Evolutionary conservation across 2,888 invertebrate species (phyloP).

Genomic region (Ophion ventricosus): DNA sequence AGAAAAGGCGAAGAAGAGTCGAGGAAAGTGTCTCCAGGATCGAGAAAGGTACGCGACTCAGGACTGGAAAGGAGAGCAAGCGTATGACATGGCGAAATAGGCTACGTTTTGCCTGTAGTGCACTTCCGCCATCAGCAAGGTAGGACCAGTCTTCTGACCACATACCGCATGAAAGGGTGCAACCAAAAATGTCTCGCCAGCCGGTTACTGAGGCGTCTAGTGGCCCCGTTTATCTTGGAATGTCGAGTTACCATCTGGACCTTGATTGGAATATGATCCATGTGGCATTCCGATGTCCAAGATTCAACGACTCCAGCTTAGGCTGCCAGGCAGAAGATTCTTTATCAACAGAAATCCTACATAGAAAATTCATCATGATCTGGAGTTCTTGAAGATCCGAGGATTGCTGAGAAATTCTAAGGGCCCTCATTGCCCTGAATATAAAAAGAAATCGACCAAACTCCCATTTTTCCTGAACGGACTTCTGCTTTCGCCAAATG

Average conservation of each 20-base stretch:
- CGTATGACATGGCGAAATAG: slow-evolving; percentile 31
- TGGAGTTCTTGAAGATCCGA: background rate
- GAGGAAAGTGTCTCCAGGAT: slow-evolving; percentile 28
- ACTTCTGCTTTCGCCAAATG: background rate
- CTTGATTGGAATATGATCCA: too few relatives aligned
- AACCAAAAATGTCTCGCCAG: too few relatives aligned
- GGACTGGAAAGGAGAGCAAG: slow-evolving; percentile 45
- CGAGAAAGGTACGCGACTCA: slow-evolving; percentile 28
- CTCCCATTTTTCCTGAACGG: background rate
- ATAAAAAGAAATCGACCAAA: background rate
- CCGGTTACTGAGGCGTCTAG: too few relatives aligned
- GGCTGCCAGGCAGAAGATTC: too few relatives aligned
- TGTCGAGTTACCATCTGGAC: too few relatives aligned
- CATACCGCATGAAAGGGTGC: too few relatives aligned
- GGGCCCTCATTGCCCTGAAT: background rate
- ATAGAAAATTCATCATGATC: background rate
- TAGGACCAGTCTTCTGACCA: background rate
- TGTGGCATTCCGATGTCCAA: too few relatives aligned
- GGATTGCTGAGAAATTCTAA: background rate
- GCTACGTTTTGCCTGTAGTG: slow-evolving; percentile 10
- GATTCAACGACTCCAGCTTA: too few relatives aligned
- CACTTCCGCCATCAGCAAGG: slow-evolving; percentile 19
- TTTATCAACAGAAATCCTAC: background rate
- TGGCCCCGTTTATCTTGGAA: too few relatives aligned
- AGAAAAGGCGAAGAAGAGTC: background rate